Base-by-base conservation (phyloP, 1,140 invertebrate genomes). In the Pseudomyrmex pallidus region DNA sequence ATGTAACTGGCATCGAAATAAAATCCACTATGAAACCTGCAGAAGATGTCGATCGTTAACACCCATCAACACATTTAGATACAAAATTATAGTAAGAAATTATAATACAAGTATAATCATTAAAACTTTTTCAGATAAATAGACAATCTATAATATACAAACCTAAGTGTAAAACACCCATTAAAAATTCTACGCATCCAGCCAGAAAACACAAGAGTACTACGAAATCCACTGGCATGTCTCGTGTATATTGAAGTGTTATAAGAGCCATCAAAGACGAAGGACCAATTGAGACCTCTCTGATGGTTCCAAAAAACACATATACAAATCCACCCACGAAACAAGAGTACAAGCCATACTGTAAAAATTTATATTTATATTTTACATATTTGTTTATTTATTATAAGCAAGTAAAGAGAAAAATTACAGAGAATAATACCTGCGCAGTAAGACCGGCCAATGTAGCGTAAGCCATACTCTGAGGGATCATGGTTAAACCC, bases 21-120 rank as follows among this genome's bases (percentile, higher is more conserved):
- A 99, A 97, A 90, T 99, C 98, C 56, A 99, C 97, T 67, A 99
- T 92, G 91, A 99, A 98, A 87, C 98, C 98, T 98, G 91, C 52
- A 91, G 89, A 8, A 68, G 85, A 87, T 17, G 0, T 50, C 3
- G 8, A 74, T 50, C 10, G 9, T 63, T 44, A n/a, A 10, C 17
- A 44, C 15, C 4, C n/a, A 62, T 25, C 54, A 52, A 17, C 46
- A 54, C 12, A 67, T 17, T 20, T 7, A 35, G 5, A 35, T 35
- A 35, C 7, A 35, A 35, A 35, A 35, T 35, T 35, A 7, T 35
- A 35, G 0, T 35, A 35, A 35, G 0, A 35, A 5, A 35, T 35
- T 35, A 35, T 35, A 5, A 35, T 35, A 35, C 35, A 35, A 35
- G 5, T 35, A 35, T 35, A 35, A 46, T 25, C 46, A 56, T 44